Evolutionary conservation across 2,113 vertebrate genomes (phyloP).

Genomic region (Athene cunicularia): DNA sequence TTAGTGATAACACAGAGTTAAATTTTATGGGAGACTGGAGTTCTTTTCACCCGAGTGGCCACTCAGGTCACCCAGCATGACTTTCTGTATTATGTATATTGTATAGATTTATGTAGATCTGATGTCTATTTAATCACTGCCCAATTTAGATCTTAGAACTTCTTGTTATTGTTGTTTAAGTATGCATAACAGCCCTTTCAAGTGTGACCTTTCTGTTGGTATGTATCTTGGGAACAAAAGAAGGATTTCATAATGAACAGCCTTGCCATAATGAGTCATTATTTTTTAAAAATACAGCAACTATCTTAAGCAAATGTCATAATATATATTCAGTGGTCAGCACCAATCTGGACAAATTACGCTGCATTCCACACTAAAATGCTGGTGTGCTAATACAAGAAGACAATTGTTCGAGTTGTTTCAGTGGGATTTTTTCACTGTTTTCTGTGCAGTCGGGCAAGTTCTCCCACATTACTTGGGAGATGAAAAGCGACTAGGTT

Average conservation of each 20-base stretch:
- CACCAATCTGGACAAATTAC: constrained; percentile 57
- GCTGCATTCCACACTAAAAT: constrained; percentile 66
- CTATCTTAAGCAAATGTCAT: constrained; percentile 79
- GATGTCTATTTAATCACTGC: constrained; percentile 29
- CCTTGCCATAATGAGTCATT: constrained; percentile 75
- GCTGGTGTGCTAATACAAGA: constrained; percentile 64
- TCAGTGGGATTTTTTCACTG: constrained; percentile 60
- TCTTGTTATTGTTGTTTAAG: constrained; percentile 35
- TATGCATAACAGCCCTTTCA: constrained; percentile 62
- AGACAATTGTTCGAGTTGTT: constrained; percentile 61
- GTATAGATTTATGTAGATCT: constrained; percentile 20
- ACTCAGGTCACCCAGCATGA: not conserved
- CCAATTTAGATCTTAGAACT: constrained; percentile 37
- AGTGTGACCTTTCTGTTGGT: constrained; percentile 75
- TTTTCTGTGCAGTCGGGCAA: constrained; percentile 55
- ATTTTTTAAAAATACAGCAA: constrained; percentile 68
- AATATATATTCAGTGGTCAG: constrained; percentile 68
- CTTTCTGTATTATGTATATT: not conserved
- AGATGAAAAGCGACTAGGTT: constrained; percentile 8
- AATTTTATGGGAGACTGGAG: not conserved
- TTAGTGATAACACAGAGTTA: not conserved
- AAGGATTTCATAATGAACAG: constrained; percentile 65
- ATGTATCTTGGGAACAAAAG: constrained; percentile 71
- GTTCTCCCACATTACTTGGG: constrained; percentile 65
- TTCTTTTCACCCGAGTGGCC: not conserved